A percentile compares a stretch with the other conserved stretches of the same genome.
Conservation (phyloP, 37 sponge, comb jelly and placozoan species). For the Lycopodina hypogea region DNA sequence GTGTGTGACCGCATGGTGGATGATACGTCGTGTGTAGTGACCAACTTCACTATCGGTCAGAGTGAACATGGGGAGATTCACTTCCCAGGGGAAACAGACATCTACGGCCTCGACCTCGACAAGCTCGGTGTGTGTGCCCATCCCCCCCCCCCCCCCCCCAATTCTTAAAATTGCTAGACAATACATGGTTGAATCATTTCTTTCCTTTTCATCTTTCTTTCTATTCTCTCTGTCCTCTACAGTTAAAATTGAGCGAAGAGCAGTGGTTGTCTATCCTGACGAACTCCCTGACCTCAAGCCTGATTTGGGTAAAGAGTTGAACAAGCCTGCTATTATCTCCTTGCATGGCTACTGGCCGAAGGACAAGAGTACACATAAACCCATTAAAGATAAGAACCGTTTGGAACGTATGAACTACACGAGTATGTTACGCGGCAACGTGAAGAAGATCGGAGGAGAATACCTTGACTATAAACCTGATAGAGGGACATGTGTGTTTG, state of each 20-base stretch:
- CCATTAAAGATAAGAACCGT: conserved; percentile 60
- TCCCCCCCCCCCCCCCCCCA: neutral
- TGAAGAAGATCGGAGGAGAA: conserved; percentile 80
- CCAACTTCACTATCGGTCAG: conserved; percentile 73
- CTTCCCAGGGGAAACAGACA: conserved; percentile 70
- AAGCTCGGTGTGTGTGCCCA: conserved; percentile 54
- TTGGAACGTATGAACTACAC: conserved; percentile 56
- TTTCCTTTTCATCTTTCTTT: no score
- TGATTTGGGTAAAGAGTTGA: conserved; percentile 67
- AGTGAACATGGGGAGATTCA: conserved; percentile 58
- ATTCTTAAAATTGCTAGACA: conserved; percentile 65
- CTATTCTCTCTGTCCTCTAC: neutral
- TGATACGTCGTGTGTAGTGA: conserved; percentile 27
- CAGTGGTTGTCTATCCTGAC: conserved; percentile 86
- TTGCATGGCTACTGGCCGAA: conserved; percentile 77
- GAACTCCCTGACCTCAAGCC: conserved; percentile 64
- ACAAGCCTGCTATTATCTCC: conserved; percentile 76
- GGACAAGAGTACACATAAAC: conserved; percentile 77
- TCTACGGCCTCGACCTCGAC: conserved; percentile 80
- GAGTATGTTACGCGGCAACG: conserved; percentile 59
- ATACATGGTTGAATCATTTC: conserved; percentile 82
- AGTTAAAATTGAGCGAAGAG: conserved; percentile 77
- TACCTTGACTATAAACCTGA: conserved; percentile 79
- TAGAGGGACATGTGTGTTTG: conserved; percentile 76
- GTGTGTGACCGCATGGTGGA: conserved; percentile 47